Percentiles rank a stretch among this genome's conserved stretches.
Conservation (phyloP, 2,797 vertebrate genomes). For the Myotis planiceps region DNA sequence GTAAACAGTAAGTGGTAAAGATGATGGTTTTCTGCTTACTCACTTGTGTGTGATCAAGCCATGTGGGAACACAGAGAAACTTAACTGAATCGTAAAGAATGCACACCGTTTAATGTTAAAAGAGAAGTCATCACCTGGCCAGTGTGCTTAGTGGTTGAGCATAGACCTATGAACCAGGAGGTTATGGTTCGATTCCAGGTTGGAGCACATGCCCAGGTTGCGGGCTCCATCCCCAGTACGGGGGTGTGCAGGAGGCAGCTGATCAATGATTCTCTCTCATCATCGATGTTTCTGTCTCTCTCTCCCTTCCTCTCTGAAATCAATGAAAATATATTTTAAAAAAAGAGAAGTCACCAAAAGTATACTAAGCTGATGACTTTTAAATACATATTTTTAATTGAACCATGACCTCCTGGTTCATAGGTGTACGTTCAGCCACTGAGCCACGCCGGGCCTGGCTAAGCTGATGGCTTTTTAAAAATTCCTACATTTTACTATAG, state of each 20-base stretch:
- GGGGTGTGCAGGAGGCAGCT: not conserved
- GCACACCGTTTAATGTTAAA: not conserved
- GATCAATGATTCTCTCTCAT: not conserved
- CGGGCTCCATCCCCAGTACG: not conserved
- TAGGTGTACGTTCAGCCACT: too few species aligned
- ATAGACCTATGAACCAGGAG: not conserved
- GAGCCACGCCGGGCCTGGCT: not conserved
- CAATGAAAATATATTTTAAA: too few species aligned
- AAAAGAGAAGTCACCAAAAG: too few species aligned
- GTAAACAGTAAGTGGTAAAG: not conserved
- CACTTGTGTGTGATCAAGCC: not conserved
- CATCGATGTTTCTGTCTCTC: not conserved
- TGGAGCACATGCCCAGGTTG: not conserved
- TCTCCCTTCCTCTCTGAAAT: not conserved
- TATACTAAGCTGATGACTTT: too few species aligned
- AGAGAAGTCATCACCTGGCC: not conserved
- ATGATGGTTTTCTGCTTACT: conserved; percentile 19
- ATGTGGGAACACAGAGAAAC: not conserved
- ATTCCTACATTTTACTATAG: not conserved
- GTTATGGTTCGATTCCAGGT: not conserved
- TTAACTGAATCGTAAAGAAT: not conserved
- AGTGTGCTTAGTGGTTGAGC: not conserved
- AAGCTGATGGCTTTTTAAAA: not conserved
- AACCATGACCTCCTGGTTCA: too few species aligned
- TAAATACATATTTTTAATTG: too few species aligned